A percentile compares a stretch with the other conserved stretches of the same genome.
phyloP scores from a whole-genome alignment of 2,797 vertebrate genomes.

The Brotula barbata region DNA sequence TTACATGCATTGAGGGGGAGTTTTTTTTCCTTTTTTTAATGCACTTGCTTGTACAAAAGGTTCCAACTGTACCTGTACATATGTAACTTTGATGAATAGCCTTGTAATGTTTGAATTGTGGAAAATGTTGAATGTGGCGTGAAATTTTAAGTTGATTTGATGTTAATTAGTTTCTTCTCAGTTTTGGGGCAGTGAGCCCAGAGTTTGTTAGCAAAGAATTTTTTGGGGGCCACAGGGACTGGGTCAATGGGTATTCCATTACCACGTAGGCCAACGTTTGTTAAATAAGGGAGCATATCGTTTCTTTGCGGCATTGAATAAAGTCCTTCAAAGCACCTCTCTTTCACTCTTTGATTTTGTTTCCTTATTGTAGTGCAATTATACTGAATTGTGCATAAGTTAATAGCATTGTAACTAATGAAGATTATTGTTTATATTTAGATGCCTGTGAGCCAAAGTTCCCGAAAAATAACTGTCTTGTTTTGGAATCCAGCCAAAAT shows the following conservation, averaged over 20 bases:
- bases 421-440: no score
- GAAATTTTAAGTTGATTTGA: constrained; percentile 58
- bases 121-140: constrained; percentile 64
- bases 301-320: constrained; percentile 73
- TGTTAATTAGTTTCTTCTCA: constrained; percentile 67
- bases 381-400: no score
- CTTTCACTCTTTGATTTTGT: background rate
- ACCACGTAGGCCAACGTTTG: constrained; percentile 53
- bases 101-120: constrained; percentile 49
- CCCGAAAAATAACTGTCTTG: no score
- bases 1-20: constrained; percentile 19
- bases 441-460: no score
- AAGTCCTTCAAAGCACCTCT: constrained; percentile 65
- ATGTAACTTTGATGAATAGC: constrained; percentile 62
- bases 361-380: no score
- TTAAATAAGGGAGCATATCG: constrained; percentile 41
- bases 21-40: constrained; percentile 57
- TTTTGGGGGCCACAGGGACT: constrained; percentile 32
- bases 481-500: no score
- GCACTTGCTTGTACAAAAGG: constrained; percentile 54
- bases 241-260: constrained; percentile 29
- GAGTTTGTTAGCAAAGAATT: constrained; percentile 42
- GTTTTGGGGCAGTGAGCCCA: constrained; percentile 47
- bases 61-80: constrained; percentile 68
- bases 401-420: no score